These are phyloP conservation scores for Coenobita brevimanus DNA, from an alignment of 1,140 invertebrate species.

Conservation along the genomic window DNA sequence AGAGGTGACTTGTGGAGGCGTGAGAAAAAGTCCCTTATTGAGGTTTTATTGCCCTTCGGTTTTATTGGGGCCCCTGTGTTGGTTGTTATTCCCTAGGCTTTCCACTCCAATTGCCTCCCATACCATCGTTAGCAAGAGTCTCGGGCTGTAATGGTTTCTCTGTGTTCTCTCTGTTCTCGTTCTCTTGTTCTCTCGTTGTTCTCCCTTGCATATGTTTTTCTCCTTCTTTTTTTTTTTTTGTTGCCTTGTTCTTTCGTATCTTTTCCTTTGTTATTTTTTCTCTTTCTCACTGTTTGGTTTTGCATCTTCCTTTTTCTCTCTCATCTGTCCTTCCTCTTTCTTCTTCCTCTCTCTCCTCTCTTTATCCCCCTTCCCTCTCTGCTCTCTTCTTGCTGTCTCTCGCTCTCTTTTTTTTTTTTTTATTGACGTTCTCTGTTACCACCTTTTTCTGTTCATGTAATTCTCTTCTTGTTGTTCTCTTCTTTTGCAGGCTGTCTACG, in stretches of 20 bases:
- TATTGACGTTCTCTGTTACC: conserved; percentile 24
- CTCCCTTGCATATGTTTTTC: too few species aligned
- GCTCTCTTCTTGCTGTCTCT: not conserved
- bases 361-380: not conserved
- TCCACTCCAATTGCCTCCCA: too few species aligned
- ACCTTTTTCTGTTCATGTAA: not conserved
- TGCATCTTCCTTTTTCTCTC: not conserved
- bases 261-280: not conserved
- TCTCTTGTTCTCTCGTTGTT: too few species aligned
- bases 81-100: too few species aligned
- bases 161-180: too few species aligned
- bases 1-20: not conserved
- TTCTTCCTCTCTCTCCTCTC: not conserved
- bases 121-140: too few species aligned
- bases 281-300: not conserved
- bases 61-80: too few species aligned
- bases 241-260: too few species aligned
- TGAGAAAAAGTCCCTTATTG: not conserved
- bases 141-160: too few species aligned
- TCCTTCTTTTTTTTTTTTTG: not conserved
- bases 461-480: not conserved
- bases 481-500: not conserved
- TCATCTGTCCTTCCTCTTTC: not conserved
- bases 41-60: too few species aligned
- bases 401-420: conserved; percentile 16